phyloP scores from a whole-genome alignment of 2,113 vertebrate species.

The Sterna hirundo region DNA sequence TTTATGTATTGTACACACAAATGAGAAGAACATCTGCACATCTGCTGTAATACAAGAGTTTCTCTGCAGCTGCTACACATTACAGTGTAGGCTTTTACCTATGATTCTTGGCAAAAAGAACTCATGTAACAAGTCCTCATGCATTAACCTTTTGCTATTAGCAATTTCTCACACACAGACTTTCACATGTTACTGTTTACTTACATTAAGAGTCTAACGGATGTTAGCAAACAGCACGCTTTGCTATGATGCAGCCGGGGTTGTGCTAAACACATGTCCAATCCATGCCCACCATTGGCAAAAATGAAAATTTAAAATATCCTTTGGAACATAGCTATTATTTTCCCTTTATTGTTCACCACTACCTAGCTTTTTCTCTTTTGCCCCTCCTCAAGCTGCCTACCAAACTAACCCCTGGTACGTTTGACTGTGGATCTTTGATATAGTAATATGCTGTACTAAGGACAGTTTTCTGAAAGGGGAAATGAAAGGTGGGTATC shows the following conservation, averaged over 20 bases:
- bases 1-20: neutral
- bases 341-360: neutral
- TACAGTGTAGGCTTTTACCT: neutral
- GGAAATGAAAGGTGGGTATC: neutral
- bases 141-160: neutral
- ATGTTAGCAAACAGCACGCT: neutral
- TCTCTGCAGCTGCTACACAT: neutral
- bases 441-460: neutral
- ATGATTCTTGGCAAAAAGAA: neutral
- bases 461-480: neutral
- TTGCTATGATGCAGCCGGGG: neutral
- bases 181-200: neutral
- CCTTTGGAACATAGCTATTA: neutral
- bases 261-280: neutral
- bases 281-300: neutral
- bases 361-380: neutral
- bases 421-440: neutral
- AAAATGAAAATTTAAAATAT: neutral
- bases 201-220: neutral
- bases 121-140: neutral
- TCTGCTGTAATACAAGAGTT: neutral
- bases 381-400: neutral
- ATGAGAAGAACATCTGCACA: neutral
- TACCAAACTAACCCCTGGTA: neutral
- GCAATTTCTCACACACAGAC: neutral